Evolutionary conservation across 2,888 invertebrate species (phyloP), one percentile per base, ranked within the genome.

Genomic region (Thalpophila matura): DNA sequence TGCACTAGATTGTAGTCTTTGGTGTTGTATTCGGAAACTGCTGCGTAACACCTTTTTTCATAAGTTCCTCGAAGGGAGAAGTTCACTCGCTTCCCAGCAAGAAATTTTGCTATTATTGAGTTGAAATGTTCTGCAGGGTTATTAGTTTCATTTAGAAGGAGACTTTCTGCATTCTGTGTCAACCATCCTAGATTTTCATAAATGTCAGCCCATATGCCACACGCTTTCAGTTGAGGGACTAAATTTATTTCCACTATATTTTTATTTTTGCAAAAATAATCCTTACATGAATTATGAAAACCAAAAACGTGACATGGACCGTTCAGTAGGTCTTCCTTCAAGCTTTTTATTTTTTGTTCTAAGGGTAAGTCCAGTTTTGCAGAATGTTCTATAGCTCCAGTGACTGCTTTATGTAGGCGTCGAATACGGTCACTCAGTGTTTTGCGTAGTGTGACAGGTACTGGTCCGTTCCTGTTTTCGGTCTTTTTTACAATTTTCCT

Each of bases 81-180:
- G 24, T 50, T 49, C 5, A 35, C 49, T 49, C 49, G 22, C 24
- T 49, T 49, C 4, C 49, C 49, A 22, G 49, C 24, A 35, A 24
- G 49, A 1, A 27, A 45, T 1, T 27, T 45, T 26, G 40, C 38
- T n/a, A 50, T 6, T 0, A 50, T 50, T n/a, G 38, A 26, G 3
- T 50, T 50, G 0, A 22, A 33, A 33, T 47, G 33, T 47, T 47
- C 47, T 33, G 47, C 31, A 22, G 47, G 22, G 20, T 33, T 47
- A 33, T 33, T 47, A 0, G 47, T 33, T 47, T 47, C 47, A 0
- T 47, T 47, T 31, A 33, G 31, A 3, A 47, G 14, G n/a, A 47
- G 20, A 47, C 18, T 46, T 46, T 31, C 31, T 22, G 47, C 47
- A 31, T 47, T 33, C 10, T 33, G 31, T 14, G 14, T 33, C 22